Evolutionary conservation across 1,140 invertebrate species (phyloP).

Genomic region (Drosophila bocqueti): DNA sequence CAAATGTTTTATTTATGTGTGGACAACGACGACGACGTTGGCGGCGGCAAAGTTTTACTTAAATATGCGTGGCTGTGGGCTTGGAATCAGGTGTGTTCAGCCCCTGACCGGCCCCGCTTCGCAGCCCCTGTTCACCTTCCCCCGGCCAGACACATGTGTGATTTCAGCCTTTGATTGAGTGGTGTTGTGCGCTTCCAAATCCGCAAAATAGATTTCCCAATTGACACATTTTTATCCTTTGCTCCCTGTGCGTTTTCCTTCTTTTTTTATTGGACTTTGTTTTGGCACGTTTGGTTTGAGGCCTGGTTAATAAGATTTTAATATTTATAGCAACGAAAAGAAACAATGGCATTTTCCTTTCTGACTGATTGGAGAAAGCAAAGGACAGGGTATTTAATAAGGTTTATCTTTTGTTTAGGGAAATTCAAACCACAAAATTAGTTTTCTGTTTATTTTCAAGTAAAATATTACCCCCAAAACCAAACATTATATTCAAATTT

Average conservation of each 20-base stretch:
- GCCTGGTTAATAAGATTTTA: conserved; percentile 68
- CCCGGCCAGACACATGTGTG: conserved; percentile 45
- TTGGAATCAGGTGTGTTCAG: conserved; percentile 53
- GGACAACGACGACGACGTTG: conserved; percentile 58
- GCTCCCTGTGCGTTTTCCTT: conserved; percentile 17
- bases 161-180: conserved; percentile 79
- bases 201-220: conserved; percentile 83
- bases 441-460: too few relatives aligned
- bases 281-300: conserved; percentile 30
- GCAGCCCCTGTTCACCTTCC: background rate
- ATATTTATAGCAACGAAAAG: conserved; percentile 59
- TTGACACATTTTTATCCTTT: conserved; percentile 79
- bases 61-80: conserved; percentile 67
- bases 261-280: background rate
- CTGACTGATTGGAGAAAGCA: conserved; percentile 13
- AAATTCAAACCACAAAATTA: too few relatives aligned
- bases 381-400: conserved; percentile 57
- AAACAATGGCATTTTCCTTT: background rate
- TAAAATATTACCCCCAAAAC: too few relatives aligned
- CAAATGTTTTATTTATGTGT: conserved; percentile 84
- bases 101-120: background rate
- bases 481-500: too few relatives aligned
- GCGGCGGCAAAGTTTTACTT: conserved; percentile 67
- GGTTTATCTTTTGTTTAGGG: too few relatives aligned
- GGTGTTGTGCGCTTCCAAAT: conserved; percentile 74